These are phyloP conservation scores for Drosophila obscura DNA, from an alignment of 1,140 invertebrate species.

Conservation along the genomic window DNA sequence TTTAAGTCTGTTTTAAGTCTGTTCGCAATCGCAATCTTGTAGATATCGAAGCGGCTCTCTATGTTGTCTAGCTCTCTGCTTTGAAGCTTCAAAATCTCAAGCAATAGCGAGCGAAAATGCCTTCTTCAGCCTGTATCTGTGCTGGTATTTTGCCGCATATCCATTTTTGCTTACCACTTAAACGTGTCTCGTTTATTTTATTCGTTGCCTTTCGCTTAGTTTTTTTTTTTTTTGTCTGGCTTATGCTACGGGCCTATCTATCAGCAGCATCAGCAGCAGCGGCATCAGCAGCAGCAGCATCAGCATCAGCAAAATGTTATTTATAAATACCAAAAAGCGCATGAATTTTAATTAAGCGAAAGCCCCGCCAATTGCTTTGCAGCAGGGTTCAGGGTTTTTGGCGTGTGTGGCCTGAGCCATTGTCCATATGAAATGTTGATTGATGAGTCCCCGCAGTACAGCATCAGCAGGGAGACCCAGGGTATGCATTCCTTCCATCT, in stretches of 20 bases:
- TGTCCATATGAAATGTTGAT: constrained; percentile 79
- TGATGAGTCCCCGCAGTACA: constrained; percentile 55
- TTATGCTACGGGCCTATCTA: background rate
- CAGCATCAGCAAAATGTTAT: constrained; percentile 35
- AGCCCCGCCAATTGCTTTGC: constrained; percentile 37
- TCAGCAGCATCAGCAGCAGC: constrained; percentile 26
- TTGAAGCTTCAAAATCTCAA: background rate
- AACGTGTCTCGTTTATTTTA: too few species aligned
- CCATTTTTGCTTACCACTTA: too few species aligned
- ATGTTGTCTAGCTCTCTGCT: background rate
- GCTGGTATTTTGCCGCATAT: background rate
- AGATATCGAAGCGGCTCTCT: too few species aligned
- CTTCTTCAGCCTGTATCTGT: too few species aligned
- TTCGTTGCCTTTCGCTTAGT: too few species aligned
- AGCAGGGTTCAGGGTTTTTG: background rate
- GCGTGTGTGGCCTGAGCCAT: constrained; percentile 25
- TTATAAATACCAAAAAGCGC: constrained; percentile 57
- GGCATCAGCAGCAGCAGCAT: constrained; percentile 17
- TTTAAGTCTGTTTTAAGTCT: too few species aligned
- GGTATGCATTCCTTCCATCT: constrained; percentile 30
- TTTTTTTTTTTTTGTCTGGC: background rate
- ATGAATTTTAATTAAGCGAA: constrained; percentile 73
- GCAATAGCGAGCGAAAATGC: too few species aligned
- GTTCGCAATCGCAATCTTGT: too few species aligned
- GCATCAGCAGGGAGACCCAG: constrained; percentile 22